Conservation (phyloP, 2,113 vertebrate genomes). For the Myocastor coypus region DNA sequence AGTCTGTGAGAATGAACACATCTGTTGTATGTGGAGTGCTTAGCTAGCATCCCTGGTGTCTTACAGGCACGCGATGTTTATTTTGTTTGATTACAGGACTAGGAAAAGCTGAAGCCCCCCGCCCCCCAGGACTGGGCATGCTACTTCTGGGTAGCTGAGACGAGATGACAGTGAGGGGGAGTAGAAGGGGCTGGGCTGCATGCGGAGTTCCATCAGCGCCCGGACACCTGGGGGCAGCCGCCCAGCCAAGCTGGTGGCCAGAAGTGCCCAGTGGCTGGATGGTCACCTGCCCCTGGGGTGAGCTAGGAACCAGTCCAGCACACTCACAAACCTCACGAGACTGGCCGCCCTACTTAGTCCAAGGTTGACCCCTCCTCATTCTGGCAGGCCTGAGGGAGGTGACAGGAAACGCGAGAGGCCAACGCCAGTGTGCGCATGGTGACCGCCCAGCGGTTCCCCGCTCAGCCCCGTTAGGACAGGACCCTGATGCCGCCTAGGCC, state of each 20-base stretch:
- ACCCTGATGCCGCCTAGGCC: neutral
- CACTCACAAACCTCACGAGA: neutral
- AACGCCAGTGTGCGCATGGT: accelerated
- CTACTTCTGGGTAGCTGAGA: neutral
- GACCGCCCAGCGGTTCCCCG: too few species aligned
- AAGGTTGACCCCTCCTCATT: neutral
- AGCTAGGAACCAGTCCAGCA: neutral
- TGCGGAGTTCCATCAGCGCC: neutral
- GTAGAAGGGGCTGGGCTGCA: neutral
- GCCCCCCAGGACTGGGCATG: neutral
- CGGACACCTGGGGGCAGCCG: too few species aligned
- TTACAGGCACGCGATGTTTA: neutral
- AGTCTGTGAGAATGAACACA: neutral
- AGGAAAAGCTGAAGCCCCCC: neutral
- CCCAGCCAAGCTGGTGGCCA: neutral
- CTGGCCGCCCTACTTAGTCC: neutral
- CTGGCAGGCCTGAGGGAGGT: neutral
- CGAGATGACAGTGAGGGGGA: too few species aligned
- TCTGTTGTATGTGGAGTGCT: neutral
- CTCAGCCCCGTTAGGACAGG: neutral
- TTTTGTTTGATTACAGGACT: neutral
- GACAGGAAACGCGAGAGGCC: neutral
- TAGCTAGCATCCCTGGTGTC: neutral
- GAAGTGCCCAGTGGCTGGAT: neutral
- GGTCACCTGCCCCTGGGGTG: neutral